These are phyloP conservation scores for Corydoras sp. DNA, from an alignment of 2,113 vertebrate genomes.

Conservation along the genomic window DNA sequence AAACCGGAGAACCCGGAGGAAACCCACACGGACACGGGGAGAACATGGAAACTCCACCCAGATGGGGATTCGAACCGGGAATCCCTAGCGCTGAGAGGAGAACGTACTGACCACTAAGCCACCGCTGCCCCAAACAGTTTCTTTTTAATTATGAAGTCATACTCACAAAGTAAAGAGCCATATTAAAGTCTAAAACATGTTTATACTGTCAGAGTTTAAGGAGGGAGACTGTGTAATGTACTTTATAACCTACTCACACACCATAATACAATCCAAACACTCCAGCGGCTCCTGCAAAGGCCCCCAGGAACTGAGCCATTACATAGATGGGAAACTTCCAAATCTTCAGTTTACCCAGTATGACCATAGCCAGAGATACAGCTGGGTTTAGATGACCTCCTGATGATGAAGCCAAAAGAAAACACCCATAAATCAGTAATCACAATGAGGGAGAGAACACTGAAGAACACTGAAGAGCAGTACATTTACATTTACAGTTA, in stretches of 20 bases:
- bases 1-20: too few species aligned
- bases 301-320: conserved; percentile 85
- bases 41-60: too few species aligned
- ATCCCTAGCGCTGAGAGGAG: too few species aligned
- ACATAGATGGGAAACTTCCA: conserved; percentile 87
- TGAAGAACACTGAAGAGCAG: neutral
- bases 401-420: conserved; percentile 50
- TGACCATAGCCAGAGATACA: conserved; percentile 86
- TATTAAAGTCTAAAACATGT: too few species aligned
- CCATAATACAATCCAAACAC: conserved; percentile 91
- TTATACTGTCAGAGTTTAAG: neutral
- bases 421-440: neutral
- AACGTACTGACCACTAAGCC: too few species aligned
- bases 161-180: too few species aligned
- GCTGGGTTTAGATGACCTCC: conserved; percentile 91
- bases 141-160: too few species aligned
- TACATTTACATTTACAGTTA: too few species aligned
- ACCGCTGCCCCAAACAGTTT: too few species aligned
- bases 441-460: neutral
- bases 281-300: conserved; percentile 80
- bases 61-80: too few species aligned
- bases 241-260: conserved; percentile 55
- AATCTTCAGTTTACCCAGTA: conserved; percentile 84
- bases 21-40: too few species aligned
- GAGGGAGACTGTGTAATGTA: neutral